phyloP scores from a whole-genome alignment of 2,113 vertebrate species.

The Entosphenus tridentatus region DNA sequence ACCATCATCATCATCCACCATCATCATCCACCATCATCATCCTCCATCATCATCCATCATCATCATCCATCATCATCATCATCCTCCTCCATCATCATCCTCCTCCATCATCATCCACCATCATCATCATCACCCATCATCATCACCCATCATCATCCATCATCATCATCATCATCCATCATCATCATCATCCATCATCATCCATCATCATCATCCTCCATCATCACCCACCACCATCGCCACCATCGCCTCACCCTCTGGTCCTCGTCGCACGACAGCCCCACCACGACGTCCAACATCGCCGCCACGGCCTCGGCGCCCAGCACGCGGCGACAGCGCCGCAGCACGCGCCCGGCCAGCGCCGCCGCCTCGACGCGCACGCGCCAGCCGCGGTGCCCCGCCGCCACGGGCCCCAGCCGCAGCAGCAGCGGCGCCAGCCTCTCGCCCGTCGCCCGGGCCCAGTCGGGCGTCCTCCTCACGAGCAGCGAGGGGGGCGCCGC shows the following conservation, averaged over 20 bases:
- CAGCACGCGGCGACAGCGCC: constrained; percentile 34
- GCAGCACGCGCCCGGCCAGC: constrained; percentile 31
- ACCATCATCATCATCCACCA: too few species aligned
- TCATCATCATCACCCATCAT: too few species aligned
- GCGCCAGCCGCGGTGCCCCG: constrained; percentile 61
- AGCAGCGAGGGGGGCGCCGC: constrained; percentile 29
- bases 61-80: too few species aligned
- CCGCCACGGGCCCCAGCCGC: constrained; percentile 38
- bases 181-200: too few species aligned
- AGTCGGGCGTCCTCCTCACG: constrained; percentile 34
- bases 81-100: too few species aligned
- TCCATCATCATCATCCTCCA: too few species aligned
- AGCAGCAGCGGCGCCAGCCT: constrained; percentile 37
- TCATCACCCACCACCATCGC: too few species aligned
- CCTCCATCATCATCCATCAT: too few species aligned
- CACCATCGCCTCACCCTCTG: constrained; percentile 32
- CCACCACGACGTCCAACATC: constrained; percentile 50
- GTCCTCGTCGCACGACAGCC: constrained; percentile 46
- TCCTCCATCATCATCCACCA: too few species aligned
- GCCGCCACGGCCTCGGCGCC: constrained; percentile 23
- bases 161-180: too few species aligned
- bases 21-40: too few species aligned
- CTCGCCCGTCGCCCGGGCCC: constrained; percentile 35
- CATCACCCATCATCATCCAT: too few species aligned
- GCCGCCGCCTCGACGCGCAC: constrained; percentile 44